Evolutionary conservation across 2,113 vertebrate genomes (phyloP).

Genomic region (Corapipo altera): DNA sequence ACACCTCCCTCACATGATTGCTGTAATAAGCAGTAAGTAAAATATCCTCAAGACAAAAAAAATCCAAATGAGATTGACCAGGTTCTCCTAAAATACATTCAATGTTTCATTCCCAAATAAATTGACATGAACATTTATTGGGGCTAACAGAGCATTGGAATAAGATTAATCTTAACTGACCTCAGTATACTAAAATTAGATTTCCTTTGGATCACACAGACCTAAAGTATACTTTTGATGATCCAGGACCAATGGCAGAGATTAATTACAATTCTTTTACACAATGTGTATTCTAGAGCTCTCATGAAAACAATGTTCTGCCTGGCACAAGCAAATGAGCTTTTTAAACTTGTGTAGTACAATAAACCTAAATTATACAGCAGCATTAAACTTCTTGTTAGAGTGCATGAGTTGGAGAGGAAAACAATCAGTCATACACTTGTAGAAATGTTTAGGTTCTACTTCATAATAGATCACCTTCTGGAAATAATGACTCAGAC

Average conservation of each 20-base stretch:
- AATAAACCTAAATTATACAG: neutral
- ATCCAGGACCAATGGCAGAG: neutral
- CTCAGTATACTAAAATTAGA: neutral
- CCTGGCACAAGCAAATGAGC: neutral
- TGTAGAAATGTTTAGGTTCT: neutral
- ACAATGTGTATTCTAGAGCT: neutral
- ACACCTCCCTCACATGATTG: neutral
- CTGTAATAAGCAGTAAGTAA: neutral
- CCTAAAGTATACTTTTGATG: neutral
- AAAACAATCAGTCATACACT: neutral
- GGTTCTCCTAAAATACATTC: neutral
- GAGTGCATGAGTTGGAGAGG: neutral
- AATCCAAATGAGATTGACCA: neutral
- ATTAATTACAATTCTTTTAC: neutral
- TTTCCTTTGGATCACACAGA: neutral
- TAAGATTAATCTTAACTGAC: neutral
- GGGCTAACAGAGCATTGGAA: neutral
- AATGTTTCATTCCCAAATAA: neutral
- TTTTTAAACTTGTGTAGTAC: neutral
- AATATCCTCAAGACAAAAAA: neutral
- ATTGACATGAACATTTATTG: neutral
- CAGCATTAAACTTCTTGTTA: neutral
- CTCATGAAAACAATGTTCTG: neutral
- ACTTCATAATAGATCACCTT: neutral
- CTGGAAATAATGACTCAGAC: neutral